Percentiles rank a stretch among this genome's conserved stretches.
Evolutionary conservation across 2,797 vertebrate genomes (phyloP).

Genomic region (Phoxinus dragarum): DNA sequence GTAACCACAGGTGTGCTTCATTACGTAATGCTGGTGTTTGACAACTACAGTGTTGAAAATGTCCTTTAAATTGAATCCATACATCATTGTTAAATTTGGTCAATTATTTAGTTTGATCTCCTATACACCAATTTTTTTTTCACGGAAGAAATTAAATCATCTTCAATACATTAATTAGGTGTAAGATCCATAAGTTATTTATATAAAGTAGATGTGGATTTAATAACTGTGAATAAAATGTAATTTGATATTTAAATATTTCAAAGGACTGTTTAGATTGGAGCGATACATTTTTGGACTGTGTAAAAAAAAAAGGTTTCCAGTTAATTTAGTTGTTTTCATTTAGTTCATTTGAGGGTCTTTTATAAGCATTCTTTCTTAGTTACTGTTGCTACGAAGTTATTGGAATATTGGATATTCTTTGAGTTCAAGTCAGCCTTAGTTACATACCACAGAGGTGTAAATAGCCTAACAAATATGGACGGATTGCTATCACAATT

Average conservation of each 20-base stretch:
- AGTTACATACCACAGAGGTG: neutral
- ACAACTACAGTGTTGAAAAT: neutral
- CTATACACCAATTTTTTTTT: too few relatives aligned
- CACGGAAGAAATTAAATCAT: neutral
- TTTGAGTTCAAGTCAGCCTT: neutral
- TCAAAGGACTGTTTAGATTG: neutral
- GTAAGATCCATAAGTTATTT: neutral
- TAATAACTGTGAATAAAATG: neutral
- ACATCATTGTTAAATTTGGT: too few relatives aligned
- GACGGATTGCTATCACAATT: neutral
- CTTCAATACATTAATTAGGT: neutral
- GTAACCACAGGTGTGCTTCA: conserved; percentile 4
- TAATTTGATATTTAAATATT: neutral
- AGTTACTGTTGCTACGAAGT: neutral
- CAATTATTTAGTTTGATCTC: too few relatives aligned
- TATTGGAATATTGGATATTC: neutral
- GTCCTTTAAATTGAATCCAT: neutral
- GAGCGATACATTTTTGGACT: neutral
- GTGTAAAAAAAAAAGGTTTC: too few relatives aligned
- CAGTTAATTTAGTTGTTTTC: neutral
- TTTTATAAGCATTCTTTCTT: neutral
- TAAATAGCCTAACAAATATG: neutral
- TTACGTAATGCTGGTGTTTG: neutral
- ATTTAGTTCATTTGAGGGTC: too few relatives aligned
- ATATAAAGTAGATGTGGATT: neutral